Evolutionary conservation across 2,113 vertebrate species (phyloP), one percentile per base, ranked within the genome.

Genomic region (Turdus rufiventris): DNA sequence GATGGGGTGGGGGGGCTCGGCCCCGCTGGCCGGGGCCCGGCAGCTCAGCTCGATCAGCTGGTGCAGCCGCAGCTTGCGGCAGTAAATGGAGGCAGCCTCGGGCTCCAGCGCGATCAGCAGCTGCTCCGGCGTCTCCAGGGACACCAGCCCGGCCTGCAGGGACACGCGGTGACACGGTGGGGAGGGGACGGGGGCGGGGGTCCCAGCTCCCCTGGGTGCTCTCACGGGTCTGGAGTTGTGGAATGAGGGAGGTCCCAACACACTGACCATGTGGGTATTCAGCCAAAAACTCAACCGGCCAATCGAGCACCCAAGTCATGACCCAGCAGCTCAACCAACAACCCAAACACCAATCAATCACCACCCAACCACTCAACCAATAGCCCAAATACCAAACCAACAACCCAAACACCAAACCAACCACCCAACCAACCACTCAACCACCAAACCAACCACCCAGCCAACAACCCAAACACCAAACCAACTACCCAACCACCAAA

Each of bases 51-150:
- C 99, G 13, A 98, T 97, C 92, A 99, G 98, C 89, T 99, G 99
- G 96, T 99, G 98, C 75, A 99, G 98, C 31, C 98, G 98, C 57
- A 99, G 98, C 82, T 99, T 99, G 0, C 99, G 96, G 94, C 99
- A 99, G 94, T 99, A 99, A 34, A 99, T 99, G 54, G 99, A 99
- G 9, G 99, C 99, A 0, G 99, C 99, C 94, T 99, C 99, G 0
- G 99, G 99, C 92, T 99, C 99, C 72, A 99, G 98, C 4, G 99
- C 99, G 1, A 99, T 99, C 83, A 99, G 98, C 15, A 99, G 98
- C 97, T 99, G 98, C 92, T 99, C 99, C 0, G 99, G 98, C 66
- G 95, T 94, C 72, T 99, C 99, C 2, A 98, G 96, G 31, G 98
- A 97, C 78, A 98, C 98, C 76, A 99, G 95, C n/a, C 98, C 98